Evolutionary conservation across 1,140 invertebrate genomes (phyloP), one percentile per base, ranked within the genome.

Genomic region (Leptopilina clavipes): DNA sequence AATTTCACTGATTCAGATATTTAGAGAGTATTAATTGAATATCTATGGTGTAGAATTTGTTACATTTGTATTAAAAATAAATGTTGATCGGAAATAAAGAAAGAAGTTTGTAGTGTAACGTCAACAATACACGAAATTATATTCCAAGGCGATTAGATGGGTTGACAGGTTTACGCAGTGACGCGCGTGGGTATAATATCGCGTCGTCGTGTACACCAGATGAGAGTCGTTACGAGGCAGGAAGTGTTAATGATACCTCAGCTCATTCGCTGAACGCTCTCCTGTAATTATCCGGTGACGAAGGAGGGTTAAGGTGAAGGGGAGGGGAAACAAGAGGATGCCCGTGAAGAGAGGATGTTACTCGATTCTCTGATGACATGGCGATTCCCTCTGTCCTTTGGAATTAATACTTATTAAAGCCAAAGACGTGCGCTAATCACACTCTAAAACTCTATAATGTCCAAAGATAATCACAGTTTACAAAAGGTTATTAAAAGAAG

Each of bases 171-270:
- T 88, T 88, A 88, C 81, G 81, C 80, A 80, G 81, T 85, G 84
- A 87, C 86, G 84, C 83, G 85, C 80, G 81, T 85, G 81, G 83
- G 80, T 85, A 86, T 40, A 5, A 9, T 40, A 40, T 40, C 37
- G 37, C 37, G 37, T 85, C 83, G 81, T 83, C 83, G 82, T 84
- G 82, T 83, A 84, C 25, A 31, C 84, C 86, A 85, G 89, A 86
- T 86, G 87, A 89, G 87, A 87, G 86, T 89, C 85, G 87, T 89
- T 89, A 89, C 82, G 87, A 87, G 86, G 84, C 88, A 90, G 89
- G 88, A 90, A 90, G 89, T 89, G 89, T 89, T 90, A 90, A 90
- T 89, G 88, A 90, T 90, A 90, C 87, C 88, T 87, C 86, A 88
- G 87, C 83, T 88, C 84, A 89, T 89, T 90, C 87, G 86, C 83